These are phyloP conservation scores for Cyanistes caeruleus DNA, from an alignment of 2,113 vertebrate species.

Conservation along the genomic window DNA sequence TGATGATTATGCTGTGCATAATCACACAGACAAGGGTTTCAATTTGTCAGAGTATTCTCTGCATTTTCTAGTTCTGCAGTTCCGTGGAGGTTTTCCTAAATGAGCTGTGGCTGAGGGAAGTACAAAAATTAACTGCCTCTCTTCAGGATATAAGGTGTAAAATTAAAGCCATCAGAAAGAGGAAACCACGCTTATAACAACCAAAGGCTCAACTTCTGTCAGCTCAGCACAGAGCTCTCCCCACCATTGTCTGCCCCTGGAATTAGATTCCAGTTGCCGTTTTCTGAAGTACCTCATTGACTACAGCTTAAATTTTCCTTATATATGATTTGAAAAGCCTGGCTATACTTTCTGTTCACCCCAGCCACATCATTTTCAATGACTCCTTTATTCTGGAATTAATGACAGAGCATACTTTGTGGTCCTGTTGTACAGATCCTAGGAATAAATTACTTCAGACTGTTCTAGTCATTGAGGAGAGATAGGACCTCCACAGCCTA, in stretches of 20 bases:
- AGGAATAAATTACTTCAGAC: conserved; percentile 45
- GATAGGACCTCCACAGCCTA: conserved; percentile 1
- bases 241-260: conserved; percentile 29
- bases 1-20: background rate
- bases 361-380: conserved; percentile 29
- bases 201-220: conserved; percentile 49
- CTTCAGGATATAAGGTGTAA: conserved; percentile 43
- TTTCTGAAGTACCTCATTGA: conserved; percentile 56
- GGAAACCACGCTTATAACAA: background rate
- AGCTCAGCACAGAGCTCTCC: background rate
- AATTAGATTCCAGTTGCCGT: conserved; percentile 24
- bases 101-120: conserved; percentile 34
- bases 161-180: conserved; percentile 59
- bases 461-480: background rate
- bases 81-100: background rate
- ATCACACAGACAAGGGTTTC: background rate
- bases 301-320: conserved; percentile 50
- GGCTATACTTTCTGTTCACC: conserved; percentile 37
- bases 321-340: conserved; percentile 50
- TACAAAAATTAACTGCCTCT: conserved; percentile 49
- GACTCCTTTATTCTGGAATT: conserved; percentile 42
- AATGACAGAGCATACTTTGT: conserved; percentile 3
- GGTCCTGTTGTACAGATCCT: conserved; percentile 22
- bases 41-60: background rate
- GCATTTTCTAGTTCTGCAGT: background rate